Conservation (phyloP, 2,113 vertebrate species). For the Leptodactylus fuscus region DNA sequence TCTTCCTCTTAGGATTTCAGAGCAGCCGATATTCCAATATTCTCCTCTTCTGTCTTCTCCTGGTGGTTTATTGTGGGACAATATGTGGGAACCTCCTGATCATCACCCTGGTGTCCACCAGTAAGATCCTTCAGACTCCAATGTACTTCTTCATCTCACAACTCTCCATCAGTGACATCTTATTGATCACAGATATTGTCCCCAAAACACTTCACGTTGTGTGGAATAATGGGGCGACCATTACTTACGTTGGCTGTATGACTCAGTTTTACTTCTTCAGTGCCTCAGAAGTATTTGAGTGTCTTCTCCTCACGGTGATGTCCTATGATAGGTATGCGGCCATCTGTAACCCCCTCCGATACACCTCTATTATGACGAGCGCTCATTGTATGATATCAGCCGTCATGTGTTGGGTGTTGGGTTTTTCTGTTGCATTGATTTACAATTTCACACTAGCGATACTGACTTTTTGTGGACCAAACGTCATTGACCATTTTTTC, state of each 20-base stretch:
- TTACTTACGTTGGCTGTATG: not conserved
- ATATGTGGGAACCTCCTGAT: not conserved
- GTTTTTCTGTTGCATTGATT: not conserved
- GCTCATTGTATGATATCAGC: not conserved
- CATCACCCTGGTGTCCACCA: conserved; percentile 3
- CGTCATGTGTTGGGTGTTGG: not conserved
- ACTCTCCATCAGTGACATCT: not conserved
- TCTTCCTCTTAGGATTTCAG: too few species aligned
- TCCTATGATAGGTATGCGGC: not conserved
- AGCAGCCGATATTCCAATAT: too few species aligned
- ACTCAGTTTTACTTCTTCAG: not conserved
- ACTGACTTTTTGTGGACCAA: not conserved
- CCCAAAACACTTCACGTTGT: not conserved
- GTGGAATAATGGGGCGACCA: not conserved
- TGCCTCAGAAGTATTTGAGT: not conserved
- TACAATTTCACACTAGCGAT: not conserved
- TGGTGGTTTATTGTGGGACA: not conserved
- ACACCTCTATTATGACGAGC: not conserved
- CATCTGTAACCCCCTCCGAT: not conserved
- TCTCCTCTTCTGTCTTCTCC: too few species aligned
- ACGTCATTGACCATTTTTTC: not conserved
- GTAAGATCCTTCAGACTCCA: not conserved
- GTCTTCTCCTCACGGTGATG: not conserved
- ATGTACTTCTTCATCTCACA: conserved; percentile 8
- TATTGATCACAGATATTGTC: not conserved